Conservation (phyloP, 2,888 invertebrate species). For the Smittia aterrima region DNA sequence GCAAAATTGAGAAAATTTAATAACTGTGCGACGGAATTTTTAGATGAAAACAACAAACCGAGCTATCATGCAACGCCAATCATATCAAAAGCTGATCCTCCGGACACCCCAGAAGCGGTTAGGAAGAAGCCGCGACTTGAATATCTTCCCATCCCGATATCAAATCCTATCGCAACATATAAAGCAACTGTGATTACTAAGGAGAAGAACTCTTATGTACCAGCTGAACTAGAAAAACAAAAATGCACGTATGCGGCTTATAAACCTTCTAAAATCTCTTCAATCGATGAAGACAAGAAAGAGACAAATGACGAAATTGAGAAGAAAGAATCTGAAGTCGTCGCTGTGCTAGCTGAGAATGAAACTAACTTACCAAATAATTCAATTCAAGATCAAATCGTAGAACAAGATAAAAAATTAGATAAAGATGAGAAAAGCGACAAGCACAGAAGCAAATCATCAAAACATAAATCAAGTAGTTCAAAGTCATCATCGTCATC, state of each 20-base stretch:
- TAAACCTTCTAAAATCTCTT: slow-evolving; percentile 2
- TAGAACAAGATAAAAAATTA: too few relatives aligned
- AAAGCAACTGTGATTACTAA: slow-evolving; percentile 15
- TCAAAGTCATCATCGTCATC: slow-evolving; percentile 29
- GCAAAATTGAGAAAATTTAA: slow-evolving; percentile 11
- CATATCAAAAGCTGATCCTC: slow-evolving; percentile 41
- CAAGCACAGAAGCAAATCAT: slow-evolving; percentile 18
- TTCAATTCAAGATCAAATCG: too few relatives aligned
- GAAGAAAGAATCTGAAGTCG: slow-evolving; percentile 12
- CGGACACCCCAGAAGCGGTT: slow-evolving; percentile 40
- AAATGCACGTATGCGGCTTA: slow-evolving; percentile 25
- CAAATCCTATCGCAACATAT: slow-evolving; percentile 29
- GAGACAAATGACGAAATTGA: background rate
- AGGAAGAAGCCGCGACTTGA: slow-evolving; percentile 50
- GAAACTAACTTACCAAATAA: too few relatives aligned
- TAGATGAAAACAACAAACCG: too few relatives aligned
- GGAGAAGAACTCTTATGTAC: background rate
- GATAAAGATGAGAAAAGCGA: too few relatives aligned
- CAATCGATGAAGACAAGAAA: background rate
- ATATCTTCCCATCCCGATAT: slow-evolving; percentile 49
- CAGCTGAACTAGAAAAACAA: slow-evolving; percentile 24
- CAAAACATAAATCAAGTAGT: slow-evolving; percentile 42
- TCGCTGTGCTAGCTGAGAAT: background rate
- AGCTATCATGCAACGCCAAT: slow-evolving; percentile 42
- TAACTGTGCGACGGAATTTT: too few relatives aligned